Base-by-base conservation (phyloP, 1,140 invertebrate genomes). In the Aphis gossypii region DNA sequence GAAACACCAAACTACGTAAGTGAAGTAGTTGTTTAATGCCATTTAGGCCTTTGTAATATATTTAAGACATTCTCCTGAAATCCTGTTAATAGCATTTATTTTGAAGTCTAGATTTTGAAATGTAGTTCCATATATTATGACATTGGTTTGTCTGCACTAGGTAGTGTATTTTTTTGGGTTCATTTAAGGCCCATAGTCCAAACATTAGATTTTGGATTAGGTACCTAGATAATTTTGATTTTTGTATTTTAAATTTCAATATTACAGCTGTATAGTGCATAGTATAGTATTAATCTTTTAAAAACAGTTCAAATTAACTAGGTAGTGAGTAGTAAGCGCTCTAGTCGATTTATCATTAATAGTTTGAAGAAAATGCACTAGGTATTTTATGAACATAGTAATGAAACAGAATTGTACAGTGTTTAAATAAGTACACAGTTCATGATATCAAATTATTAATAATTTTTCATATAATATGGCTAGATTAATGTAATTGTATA, bases 1-100 rank as follows among this genome's bases (percentile, higher is more conserved):
- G 94, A 25, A 93, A 92, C 86, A 94, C 82, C 76, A 91, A 94
- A 91, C 38, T 92, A 88, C 90, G 94, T 94, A 87, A 94, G 94
- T 94, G 76, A 9, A 44, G n/a, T 44, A 18, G 30, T 68, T 90
- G 6, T 7, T 11, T 41, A 46, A 90, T n/a, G 21, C 14, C 21
- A 25, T 3, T 89, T 11, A 23, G 46, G 7, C 18, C 35, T 48
- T 18, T 54, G 48, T 89, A 89, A 41, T 25, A 89, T 25, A 51
- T 90, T 68, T 76, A 76, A 44, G 54, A 90, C 14, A 21, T 60
- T 68, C 89, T 44, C 25, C 41, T 68, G 14, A 46, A 25, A 38
- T 41, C 30, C 23, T 90, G 25, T 68, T 90, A 60, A 60, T 90
- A 90, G 35, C n/a, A 76, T 76, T 76, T 76, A 56, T 41, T 60